Conservation (phyloP, 2,797 vertebrate species). For the Luscinia megarhynchos region DNA sequence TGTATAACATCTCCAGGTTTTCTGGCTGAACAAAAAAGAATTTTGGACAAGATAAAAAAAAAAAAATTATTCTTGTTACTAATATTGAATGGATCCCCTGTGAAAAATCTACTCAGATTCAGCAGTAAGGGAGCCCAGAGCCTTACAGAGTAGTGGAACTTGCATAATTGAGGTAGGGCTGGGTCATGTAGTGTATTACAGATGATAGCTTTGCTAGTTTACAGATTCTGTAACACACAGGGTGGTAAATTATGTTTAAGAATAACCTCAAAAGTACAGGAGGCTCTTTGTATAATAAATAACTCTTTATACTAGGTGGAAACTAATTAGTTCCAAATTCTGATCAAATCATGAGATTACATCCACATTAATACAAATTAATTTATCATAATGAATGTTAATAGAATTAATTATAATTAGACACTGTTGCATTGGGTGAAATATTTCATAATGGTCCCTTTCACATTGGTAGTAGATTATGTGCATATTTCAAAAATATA, state of each 20-base stretch:
- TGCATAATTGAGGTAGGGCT: neutral
- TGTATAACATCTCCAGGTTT: neutral
- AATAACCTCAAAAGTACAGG: neutral
- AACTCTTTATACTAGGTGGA: slow-evolving; percentile 13
- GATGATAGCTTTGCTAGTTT: neutral
- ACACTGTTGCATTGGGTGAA: slow-evolving; percentile 24
- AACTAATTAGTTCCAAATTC: slow-evolving; percentile 54
- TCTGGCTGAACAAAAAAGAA: neutral
- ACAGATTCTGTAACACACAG: neutral
- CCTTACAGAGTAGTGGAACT: neutral
- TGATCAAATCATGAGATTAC: slow-evolving; percentile 43
- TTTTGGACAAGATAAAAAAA: neutral
- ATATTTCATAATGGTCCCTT: slow-evolving; percentile 34
- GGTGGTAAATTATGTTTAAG: neutral
- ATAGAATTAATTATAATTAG: slow-evolving; percentile 61
- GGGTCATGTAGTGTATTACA: neutral
- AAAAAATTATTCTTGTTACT: neutral
- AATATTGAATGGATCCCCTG: neutral
- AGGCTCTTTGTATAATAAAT: slow-evolving; percentile 2
- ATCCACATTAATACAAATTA: slow-evolving; percentile 57
- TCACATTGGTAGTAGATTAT: slow-evolving; percentile 40
- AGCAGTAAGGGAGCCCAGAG: neutral
- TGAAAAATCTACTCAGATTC: neutral
- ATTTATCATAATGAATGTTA: slow-evolving; percentile 55
- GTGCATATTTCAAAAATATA: slow-evolving; percentile 56